These are phyloP conservation scores for Nymphalis urticae DNA, from an alignment of 2,888 invertebrate genomes.

Conservation along the genomic window DNA sequence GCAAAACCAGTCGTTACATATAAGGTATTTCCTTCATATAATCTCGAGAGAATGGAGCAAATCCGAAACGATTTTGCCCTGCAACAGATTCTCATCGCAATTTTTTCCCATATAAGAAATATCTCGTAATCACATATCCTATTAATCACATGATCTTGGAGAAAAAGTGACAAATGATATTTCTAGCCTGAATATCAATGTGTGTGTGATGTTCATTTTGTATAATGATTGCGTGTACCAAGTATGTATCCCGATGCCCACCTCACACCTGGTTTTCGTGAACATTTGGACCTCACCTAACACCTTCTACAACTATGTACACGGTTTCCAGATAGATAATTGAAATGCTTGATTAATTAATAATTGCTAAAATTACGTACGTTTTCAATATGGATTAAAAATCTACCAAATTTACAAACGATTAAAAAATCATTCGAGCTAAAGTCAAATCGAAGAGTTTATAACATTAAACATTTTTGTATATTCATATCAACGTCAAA, in stretches of 20 bases:
- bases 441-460: no score
- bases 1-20: no score
- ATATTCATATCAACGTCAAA: no score
- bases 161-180: conserved; percentile 35
- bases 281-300: no score
- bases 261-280: no score
- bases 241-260: no score
- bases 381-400: neutral
- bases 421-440: no score
- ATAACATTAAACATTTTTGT: neutral
- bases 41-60: neutral
- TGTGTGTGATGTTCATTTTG: neutral
- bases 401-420: no score
- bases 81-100: neutral
- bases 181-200: conserved; percentile 19
- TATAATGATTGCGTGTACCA: no score
- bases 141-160: conserved; percentile 27
- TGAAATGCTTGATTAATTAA: neutral
- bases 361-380: neutral
- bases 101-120: conserved; percentile 22
- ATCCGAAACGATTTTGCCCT: neutral
- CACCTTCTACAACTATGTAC: no score
- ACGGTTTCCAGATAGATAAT: neutral
- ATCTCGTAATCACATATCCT: conserved; percentile 19
- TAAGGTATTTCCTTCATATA: neutral